Conservation (phyloP, 2,888 invertebrate genomes). For the Tenthredo livida region DNA sequence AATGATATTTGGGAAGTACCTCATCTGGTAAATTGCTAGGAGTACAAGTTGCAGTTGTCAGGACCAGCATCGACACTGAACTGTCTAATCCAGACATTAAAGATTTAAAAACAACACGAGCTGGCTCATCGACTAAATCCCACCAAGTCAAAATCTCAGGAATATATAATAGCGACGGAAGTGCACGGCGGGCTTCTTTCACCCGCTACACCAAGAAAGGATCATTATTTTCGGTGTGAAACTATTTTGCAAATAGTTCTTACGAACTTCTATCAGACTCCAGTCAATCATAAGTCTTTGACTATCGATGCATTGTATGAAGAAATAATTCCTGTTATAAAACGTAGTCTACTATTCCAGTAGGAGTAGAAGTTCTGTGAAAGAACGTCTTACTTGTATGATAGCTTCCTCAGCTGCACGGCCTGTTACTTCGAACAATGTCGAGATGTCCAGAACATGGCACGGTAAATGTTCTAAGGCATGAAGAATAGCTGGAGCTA, state of each 20-base stretch:
- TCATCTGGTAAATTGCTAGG: constrained; percentile 68
- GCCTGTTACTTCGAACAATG: constrained; percentile 83
- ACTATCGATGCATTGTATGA: background rate
- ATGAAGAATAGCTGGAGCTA: constrained; percentile 90
- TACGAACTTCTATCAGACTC: background rate
- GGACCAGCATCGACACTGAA: constrained; percentile 71
- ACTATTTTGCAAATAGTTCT: background rate
- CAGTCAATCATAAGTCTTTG: background rate
- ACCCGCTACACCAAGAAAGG: constrained; percentile 82
- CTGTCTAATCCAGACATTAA: constrained; percentile 71
- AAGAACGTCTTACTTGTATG: constrained; percentile 81
- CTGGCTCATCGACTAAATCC: constrained; percentile 74
- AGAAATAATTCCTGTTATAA: background rate
- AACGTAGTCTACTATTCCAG: background rate
- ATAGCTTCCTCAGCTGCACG: constrained; percentile 89
- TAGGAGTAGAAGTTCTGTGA: background rate
- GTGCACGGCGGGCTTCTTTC: constrained; percentile 86
- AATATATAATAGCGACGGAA: constrained; percentile 80
- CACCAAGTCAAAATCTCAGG: constrained; percentile 75
- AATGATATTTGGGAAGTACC: constrained; percentile 57
- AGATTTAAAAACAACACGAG: constrained; percentile 73
- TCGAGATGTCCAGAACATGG: constrained; percentile 84
- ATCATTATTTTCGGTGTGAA: constrained; percentile 34
- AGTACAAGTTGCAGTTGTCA: constrained; percentile 69
- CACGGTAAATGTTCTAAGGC: constrained; percentile 87